Evolutionary conservation across 2,113 vertebrate genomes (phyloP).

Genomic region (Indicator maculatus): DNA sequence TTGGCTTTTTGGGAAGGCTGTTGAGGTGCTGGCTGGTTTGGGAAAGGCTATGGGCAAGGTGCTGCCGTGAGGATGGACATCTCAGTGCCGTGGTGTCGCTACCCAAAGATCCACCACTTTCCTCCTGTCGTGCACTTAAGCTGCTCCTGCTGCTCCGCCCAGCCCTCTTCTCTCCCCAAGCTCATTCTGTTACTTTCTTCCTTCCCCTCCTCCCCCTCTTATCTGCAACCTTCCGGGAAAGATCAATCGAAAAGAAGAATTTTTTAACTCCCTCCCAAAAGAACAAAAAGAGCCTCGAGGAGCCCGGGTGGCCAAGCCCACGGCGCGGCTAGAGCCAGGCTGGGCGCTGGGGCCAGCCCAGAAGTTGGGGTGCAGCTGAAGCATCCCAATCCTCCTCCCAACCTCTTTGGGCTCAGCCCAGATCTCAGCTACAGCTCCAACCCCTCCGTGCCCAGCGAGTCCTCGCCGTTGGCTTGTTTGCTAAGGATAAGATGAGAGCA

Average conservation of each 20-base stretch:
- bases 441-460: background rate
- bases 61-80: slow-evolving; percentile 52
- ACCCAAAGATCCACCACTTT: background rate
- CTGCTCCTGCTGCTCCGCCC: background rate
- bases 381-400: background rate
- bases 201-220: background rate
- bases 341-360: background rate
- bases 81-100: background rate
- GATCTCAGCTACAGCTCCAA: background rate
- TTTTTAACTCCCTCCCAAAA: slow-evolving; percentile 27
- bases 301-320: background rate
- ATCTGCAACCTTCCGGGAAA: background rate
- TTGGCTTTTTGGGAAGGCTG: slow-evolving; percentile 11
- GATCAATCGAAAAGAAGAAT: background rate
- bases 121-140: background rate
- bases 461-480: slow-evolving; percentile 28
- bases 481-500: slow-evolving; percentile 56
- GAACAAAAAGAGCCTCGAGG: background rate
- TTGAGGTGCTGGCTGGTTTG: background rate
- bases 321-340: background rate
- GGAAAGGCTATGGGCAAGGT: background rate
- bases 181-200: background rate
- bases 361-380: background rate
- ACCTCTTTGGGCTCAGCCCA: slow-evolving; percentile 23
- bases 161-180: background rate